phyloP scores from a whole-genome alignment of 2,113 vertebrate species.

The Camelus bactrianus region DNA sequence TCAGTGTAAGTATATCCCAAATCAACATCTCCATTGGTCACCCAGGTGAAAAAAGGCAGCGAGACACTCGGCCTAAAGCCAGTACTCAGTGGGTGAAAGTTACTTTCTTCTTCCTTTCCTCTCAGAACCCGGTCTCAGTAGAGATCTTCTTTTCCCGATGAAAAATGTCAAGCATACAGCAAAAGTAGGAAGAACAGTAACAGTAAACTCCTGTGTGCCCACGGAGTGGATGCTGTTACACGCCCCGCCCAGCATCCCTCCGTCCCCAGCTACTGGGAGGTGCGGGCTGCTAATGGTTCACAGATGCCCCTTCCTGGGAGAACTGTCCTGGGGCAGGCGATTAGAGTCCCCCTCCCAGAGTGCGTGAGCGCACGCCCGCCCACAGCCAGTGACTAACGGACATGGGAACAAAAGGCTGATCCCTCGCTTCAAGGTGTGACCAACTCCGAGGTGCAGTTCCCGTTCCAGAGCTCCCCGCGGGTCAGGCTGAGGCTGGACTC shows the following conservation, averaged over 20 bases:
- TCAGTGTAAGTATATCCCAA: not conserved
- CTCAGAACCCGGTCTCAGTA: not conserved
- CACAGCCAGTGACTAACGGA: not conserved
- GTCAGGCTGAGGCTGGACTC: not conserved
- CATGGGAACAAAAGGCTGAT: not conserved
- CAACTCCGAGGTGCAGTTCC: not conserved
- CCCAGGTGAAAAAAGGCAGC: not conserved
- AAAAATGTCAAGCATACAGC: not conserved
- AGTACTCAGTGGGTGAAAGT: not conserved
- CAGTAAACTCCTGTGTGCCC: not conserved
- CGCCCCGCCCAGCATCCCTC: not conserved
- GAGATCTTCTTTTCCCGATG: not conserved
- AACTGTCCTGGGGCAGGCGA: not conserved
- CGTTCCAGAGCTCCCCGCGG: rapidly evolving
- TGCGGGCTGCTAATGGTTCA: not conserved
- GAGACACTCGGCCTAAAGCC: not conserved
- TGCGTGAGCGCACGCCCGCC: not conserved
- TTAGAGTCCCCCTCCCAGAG: not conserved
- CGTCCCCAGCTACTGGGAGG: not conserved
- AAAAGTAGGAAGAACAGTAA: not conserved
- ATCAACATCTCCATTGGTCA: not conserved
- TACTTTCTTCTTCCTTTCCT: not conserved
- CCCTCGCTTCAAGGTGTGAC: not conserved
- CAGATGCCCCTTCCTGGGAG: not conserved
- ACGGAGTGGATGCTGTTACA: not conserved